phyloP scores from a whole-genome alignment of 2,888 invertebrate genomes.

The Acanthopleura granulata region DNA sequence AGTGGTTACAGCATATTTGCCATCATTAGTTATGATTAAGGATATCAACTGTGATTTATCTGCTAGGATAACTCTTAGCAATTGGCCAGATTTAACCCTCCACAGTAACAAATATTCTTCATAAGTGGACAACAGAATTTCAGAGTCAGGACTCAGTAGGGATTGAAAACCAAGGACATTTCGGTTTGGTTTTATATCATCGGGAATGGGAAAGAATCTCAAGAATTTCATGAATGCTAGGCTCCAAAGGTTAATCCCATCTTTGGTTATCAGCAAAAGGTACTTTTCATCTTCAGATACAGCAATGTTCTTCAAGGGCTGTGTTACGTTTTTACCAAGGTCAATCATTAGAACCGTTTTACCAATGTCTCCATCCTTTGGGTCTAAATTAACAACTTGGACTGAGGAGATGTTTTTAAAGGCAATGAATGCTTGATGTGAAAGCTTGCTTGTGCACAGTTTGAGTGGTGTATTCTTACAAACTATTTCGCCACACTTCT shows the following conservation, averaged over 20 bases:
- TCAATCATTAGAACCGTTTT: conserved; percentile 19
- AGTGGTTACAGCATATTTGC: conserved; percentile 34
- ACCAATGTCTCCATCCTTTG: conserved; percentile 30
- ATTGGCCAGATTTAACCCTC: conserved; percentile 31
- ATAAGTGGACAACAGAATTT: conserved; percentile 36
- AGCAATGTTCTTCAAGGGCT: background rate
- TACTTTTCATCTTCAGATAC: conserved; percentile 21
- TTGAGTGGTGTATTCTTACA: conserved; percentile 28
- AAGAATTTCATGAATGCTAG: conserved; percentile 32
- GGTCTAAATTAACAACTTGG: conserved; percentile 30
- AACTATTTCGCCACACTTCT: conserved; percentile 25
- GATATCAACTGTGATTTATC: conserved; percentile 29
- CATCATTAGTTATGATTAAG: conserved; percentile 32
- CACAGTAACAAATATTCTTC: conserved; percentile 39
- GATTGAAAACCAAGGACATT: conserved; percentile 36
- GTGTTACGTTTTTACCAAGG: background rate
- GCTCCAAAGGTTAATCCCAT: conserved; percentile 37
- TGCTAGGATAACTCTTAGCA: conserved; percentile 33
- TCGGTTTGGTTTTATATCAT: conserved; percentile 32
- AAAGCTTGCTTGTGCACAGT: conserved; percentile 23
- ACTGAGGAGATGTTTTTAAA: conserved; percentile 28
- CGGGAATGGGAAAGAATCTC: conserved; percentile 32
- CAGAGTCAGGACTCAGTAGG: conserved; percentile 33
- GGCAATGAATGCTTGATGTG: conserved; percentile 28
- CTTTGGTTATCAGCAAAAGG: conserved; percentile 33